A percentile compares a stretch with the other conserved stretches of the same genome.
Evolutionary conservation across 2,113 vertebrate species (phyloP).

Genomic region (Tretioscincus oriximinensis): DNA sequence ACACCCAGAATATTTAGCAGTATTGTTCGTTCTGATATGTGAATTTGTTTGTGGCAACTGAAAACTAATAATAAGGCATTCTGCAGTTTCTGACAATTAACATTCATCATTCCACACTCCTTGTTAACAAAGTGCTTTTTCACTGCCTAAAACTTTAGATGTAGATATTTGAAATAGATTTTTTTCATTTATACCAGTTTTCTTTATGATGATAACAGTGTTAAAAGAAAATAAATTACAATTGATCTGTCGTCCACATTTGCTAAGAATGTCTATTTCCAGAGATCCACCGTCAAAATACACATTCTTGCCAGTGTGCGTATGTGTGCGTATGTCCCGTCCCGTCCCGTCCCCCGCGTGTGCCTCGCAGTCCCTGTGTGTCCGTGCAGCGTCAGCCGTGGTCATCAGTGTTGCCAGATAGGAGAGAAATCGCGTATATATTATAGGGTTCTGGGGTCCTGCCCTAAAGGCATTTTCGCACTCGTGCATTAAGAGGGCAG

Average conservation of each 20-base stretch:
- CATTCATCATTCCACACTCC: conserved; percentile 84
- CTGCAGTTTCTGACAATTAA: conserved; percentile 83
- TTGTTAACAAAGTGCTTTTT: conserved; percentile 93
- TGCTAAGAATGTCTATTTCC: conserved; percentile 87
- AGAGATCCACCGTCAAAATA: conserved; percentile 70
- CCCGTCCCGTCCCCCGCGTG: conserved; percentile 36
- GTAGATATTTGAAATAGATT: conserved; percentile 91
- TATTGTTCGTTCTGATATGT: conserved; percentile 89
- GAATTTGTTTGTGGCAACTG: conserved; percentile 89
- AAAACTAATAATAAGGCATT: conserved; percentile 76
- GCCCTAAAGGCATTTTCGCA: neutral
- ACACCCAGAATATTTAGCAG: conserved; percentile 84
- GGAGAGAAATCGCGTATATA: neutral
- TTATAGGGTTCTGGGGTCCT: neutral
- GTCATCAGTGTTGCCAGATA: conserved; percentile 6
- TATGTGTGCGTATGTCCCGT: conserved; percentile 64
- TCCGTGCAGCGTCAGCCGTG: conserved; percentile 26
- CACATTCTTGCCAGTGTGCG: conserved; percentile 72
- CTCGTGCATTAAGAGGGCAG: neutral
- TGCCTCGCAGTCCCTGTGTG: conserved; percentile 54
- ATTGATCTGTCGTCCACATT: conserved; percentile 88
- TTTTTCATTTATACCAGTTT: conserved; percentile 87
- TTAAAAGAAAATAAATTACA: conserved; percentile 88
- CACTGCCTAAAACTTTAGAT: conserved; percentile 97
- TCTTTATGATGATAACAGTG: conserved; percentile 86